phyloP scores from a whole-genome alignment of 2,888 invertebrate genomes.

The Sclerodermus sp. region DNA sequence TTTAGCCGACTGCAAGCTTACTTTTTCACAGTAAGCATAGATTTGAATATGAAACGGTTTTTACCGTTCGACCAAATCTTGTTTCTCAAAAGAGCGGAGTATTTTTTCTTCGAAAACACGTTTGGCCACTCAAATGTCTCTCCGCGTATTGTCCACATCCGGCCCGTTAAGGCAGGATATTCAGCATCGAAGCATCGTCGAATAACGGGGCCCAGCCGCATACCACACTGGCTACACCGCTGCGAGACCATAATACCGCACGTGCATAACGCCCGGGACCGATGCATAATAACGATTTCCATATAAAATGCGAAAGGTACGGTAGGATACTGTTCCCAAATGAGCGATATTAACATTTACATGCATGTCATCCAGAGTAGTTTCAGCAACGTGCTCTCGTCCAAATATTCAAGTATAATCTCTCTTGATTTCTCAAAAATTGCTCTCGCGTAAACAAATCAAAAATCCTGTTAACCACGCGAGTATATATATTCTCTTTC shows the following conservation, averaged over 20 bases:
- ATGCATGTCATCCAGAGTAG: conserved; percentile 9
- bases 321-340: conserved; percentile 21
- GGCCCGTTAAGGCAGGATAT: conserved; percentile 41
- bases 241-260: conserved; percentile 30
- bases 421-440: too few relatives aligned
- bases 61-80: too few relatives aligned
- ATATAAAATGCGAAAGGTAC: conserved; percentile 28
- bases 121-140: background rate
- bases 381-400: too few relatives aligned
- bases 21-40: too few relatives aligned
- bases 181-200: conserved; percentile 38
- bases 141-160: conserved; percentile 27
- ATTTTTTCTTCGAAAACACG: too few relatives aligned
- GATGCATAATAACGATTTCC: conserved; percentile 38
- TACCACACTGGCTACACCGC: conserved; percentile 29
- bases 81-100: too few relatives aligned
- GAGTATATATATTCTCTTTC: too few relatives aligned
- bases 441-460: too few relatives aligned
- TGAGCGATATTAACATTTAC: conserved; percentile 32
- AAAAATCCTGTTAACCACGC: too few relatives aligned
- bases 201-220: conserved; percentile 43
- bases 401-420: too few relatives aligned
- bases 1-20: too few relatives aligned
- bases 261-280: conserved; percentile 28
- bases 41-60: too few relatives aligned